Evolutionary conservation across 2,113 vertebrate species (phyloP).

Genomic region (Aldabrachelys gigantea): DNA sequence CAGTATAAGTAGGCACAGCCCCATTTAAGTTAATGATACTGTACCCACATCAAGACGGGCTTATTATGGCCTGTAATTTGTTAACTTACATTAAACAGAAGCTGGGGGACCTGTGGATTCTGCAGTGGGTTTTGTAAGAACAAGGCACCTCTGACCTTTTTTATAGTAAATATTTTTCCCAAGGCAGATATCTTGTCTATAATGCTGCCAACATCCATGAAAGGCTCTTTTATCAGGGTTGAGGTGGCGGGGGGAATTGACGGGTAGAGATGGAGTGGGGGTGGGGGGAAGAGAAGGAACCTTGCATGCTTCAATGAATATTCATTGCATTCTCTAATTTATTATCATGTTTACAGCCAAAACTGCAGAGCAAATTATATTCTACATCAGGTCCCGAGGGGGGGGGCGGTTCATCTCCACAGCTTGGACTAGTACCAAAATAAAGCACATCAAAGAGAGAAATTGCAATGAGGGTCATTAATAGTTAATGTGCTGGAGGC

Average conservation of each 20-base stretch:
- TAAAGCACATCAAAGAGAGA: constrained; percentile 73
- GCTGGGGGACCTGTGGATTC: background rate
- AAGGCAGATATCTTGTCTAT: background rate
- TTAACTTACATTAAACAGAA: background rate
- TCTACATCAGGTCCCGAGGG: constrained; percentile 51
- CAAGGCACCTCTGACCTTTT: background rate
- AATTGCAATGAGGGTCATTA: constrained; percentile 56
- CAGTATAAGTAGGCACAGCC: background rate
- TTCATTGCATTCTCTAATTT: constrained; percentile 74
- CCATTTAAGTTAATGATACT: background rate
- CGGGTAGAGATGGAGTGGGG: background rate
- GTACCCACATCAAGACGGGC: background rate
- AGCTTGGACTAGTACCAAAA: constrained; percentile 72
- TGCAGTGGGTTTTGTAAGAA: background rate
- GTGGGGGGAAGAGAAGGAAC: background rate
- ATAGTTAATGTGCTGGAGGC: constrained; percentile 75
- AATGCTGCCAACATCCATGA: background rate
- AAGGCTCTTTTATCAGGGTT: background rate
- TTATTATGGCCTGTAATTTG: background rate
- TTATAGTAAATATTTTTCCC: background rate
- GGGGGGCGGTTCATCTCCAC: constrained; percentile 57
- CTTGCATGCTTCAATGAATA: constrained; percentile 60
- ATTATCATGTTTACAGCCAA: constrained; percentile 77
- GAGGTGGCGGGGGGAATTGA: background rate
- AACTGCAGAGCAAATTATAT: constrained; percentile 74